These are phyloP conservation scores for Recurvirostra avosetta DNA, from an alignment of 2,113 vertebrate species.

Conservation along the genomic window DNA sequence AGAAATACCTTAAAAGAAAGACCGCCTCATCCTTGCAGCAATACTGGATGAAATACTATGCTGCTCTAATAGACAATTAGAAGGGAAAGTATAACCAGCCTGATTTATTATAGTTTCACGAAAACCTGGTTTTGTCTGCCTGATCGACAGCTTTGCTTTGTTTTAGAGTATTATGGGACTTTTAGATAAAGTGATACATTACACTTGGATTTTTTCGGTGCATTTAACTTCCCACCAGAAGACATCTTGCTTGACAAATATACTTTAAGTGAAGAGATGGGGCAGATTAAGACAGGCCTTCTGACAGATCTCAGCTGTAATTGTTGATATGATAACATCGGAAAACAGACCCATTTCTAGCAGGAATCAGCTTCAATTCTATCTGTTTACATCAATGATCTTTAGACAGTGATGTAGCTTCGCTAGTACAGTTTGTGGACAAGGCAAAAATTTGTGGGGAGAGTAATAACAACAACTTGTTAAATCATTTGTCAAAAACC, in stretches of 20 bases:
- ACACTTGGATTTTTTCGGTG: background rate
- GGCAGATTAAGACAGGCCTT: background rate
- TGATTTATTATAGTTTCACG: background rate
- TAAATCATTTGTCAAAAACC: background rate
- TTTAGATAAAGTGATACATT: background rate
- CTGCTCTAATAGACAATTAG: background rate
- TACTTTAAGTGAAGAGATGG: background rate
- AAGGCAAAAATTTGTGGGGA: background rate
- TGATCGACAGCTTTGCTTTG: background rate
- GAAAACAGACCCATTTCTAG: background rate
- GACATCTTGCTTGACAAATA: background rate
- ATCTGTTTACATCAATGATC: background rate
- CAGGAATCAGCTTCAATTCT: background rate
- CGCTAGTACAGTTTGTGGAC: background rate
- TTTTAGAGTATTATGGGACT: background rate
- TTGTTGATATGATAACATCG: background rate
- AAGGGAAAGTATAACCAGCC: background rate
- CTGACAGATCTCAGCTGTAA: background rate
- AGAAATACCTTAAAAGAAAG: background rate
- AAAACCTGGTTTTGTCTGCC: background rate
- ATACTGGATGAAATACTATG: background rate
- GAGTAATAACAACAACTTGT: background rate
- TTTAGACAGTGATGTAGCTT: background rate
- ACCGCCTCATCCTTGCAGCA: background rate
- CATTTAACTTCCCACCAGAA: background rate